Evolutionary conservation across 1,140 invertebrate species (phyloP).

Genomic region (Augochlora pura): DNA sequence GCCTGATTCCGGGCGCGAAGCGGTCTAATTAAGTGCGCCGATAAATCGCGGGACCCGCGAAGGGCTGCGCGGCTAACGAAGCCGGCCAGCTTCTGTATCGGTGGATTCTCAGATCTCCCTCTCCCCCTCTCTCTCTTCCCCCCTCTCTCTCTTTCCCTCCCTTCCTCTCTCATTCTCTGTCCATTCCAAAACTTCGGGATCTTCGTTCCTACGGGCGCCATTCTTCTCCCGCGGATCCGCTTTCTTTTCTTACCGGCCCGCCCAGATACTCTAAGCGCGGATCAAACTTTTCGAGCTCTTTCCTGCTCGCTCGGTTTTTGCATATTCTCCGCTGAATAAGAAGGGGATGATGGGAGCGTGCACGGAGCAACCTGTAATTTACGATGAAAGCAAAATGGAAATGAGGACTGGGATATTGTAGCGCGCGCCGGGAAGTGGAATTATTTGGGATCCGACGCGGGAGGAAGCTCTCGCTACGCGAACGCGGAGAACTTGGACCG

Average conservation of each 20-base stretch:
- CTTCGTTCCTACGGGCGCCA: background rate
- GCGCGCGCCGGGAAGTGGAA: too few relatives aligned
- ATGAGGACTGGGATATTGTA: too few relatives aligned
- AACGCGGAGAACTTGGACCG: too few relatives aligned
- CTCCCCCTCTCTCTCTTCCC: too few relatives aligned
- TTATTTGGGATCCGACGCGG: too few relatives aligned
- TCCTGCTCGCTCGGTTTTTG: background rate
- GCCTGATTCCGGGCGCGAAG: background rate
- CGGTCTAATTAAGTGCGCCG: conserved; percentile 12
- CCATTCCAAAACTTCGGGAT: background rate
- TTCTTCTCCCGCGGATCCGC: background rate
- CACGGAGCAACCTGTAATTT: too few relatives aligned
- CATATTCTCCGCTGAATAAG: background rate
- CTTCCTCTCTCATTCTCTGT: too few relatives aligned
- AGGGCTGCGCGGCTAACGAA: background rate
- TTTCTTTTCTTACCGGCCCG: background rate
- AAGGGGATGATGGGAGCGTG: too few relatives aligned
- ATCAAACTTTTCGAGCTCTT: conserved; percentile 5
- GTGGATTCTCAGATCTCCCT: conserved; percentile 2
- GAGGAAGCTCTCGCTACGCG: too few relatives aligned
- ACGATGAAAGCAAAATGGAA: too few relatives aligned
- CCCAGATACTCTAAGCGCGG: background rate
- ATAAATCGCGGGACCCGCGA: background rate
- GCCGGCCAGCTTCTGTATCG: background rate
- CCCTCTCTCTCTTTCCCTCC: too few relatives aligned